These are phyloP conservation scores for Dione juno DNA, from an alignment of 2,888 invertebrate species.

Conservation along the genomic window DNA sequence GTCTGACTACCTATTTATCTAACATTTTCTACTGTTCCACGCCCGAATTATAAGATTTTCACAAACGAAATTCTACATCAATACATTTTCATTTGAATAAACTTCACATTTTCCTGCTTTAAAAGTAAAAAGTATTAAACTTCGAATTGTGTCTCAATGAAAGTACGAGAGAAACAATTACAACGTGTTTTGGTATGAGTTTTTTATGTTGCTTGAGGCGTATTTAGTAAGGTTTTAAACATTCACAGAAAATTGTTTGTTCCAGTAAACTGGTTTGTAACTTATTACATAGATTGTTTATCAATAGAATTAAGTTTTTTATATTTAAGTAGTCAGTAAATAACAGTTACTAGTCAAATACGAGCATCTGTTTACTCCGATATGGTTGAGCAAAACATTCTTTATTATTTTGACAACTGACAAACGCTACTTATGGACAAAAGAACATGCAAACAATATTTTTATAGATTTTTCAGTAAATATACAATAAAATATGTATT, in stretches of 20 bases:
- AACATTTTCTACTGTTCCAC: slow-evolving; percentile 54
- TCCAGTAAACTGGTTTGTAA: background rate
- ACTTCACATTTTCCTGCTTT: slow-evolving; percentile 50
- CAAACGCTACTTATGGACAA: no score
- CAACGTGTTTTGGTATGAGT: slow-evolving; percentile 36
- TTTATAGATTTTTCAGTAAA: no score
- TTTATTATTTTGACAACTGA: no score
- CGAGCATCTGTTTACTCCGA: no score
- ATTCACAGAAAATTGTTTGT: background rate
- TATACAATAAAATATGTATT: no score
- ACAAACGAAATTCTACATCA: slow-evolving; percentile 51
- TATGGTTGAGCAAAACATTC: no score
- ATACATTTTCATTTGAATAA: slow-evolving; percentile 55
- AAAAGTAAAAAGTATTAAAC: slow-evolving; percentile 46
- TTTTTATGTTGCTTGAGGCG: slow-evolving; percentile 2
- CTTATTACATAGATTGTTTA: background rate
- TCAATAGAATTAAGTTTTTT: background rate
- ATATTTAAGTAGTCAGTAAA: background rate
- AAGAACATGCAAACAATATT: no score
- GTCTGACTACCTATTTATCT: slow-evolving; percentile 56
- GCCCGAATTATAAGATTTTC: slow-evolving; percentile 53
- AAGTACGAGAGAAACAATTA: slow-evolving; percentile 43
- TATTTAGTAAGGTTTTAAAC: slow-evolving; percentile 2
- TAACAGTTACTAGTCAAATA: no score
- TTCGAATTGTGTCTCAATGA: slow-evolving; percentile 44